Conservation (phyloP, 2,113 vertebrate species). For the Hypanus sabinus region DNA sequence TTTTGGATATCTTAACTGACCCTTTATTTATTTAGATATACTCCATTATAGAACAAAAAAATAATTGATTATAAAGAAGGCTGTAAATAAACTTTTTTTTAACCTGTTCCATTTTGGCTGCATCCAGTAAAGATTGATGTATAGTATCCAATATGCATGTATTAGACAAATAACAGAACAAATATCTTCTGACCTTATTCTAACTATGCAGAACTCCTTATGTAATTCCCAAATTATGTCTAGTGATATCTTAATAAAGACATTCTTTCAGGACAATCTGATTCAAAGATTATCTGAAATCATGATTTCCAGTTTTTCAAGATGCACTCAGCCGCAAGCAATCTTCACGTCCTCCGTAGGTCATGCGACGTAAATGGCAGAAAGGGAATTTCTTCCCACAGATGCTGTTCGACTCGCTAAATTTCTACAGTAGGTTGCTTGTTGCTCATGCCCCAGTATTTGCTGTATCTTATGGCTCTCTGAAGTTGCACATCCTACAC, state of each 20-base stretch:
- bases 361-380: no score
- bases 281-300: not conserved
- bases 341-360: no score
- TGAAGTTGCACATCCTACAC: no score
- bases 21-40: not conserved
- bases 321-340: no score
- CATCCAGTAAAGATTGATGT: not conserved
- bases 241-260: not conserved
- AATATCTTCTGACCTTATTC: slow-evolving; percentile 6
- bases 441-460: no score
- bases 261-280: not conserved
- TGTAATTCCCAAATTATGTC: not conserved
- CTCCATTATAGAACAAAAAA: not conserved
- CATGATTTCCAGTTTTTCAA: not conserved
- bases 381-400: no score
- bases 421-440: no score
- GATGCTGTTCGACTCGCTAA: no score
- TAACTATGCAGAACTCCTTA: not conserved
- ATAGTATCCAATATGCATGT: slow-evolving; percentile 7
- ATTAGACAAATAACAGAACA: not conserved
- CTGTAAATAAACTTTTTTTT: not conserved
- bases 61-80: not conserved
- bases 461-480: no score
- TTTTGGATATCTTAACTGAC: not conserved
- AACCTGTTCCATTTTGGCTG: not conserved